Base-by-base conservation (phyloP, 2,113 vertebrate species). In the Calonectris borealis region DNA sequence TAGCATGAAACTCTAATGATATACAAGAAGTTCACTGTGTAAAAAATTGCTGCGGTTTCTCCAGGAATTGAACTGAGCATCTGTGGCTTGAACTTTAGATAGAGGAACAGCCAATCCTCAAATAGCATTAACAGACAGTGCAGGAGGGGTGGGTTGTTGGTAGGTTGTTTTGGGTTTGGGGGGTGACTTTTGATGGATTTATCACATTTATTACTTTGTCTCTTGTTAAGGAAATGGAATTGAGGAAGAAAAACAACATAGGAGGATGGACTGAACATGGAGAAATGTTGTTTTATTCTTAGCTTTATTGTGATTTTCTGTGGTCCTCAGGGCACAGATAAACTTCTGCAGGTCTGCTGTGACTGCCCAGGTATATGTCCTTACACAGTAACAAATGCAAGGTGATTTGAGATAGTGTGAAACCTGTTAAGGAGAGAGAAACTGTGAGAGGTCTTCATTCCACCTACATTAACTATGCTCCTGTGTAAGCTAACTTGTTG, bases 141-240 rank as follows among this genome's bases (percentile, higher is more conserved):
- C 11, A 9, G 20, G 7, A 8, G 8, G 4, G 1, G 5, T 7
- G 15, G 11, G 7, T 7, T 42, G 16, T 18, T 70, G 5, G 3
- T 7, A 11, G 13, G 13, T 31, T 58, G 29, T 13, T 54, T 49
- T 12, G 42, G 34, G 15, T 12, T 16, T 42, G 44, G 4, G 7
- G 2, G 4, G 10, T 17, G 38, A 40, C 14, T 88, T 88, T 51
- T 61, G 19, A 25, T 44, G 15, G 26, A 60, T 89, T 71, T 90
- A 34, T 88, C 29, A 54, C 11, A 24, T 32, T 77, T 15, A 49
- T 3, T 4, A 54, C 13, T 46, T 70, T 34, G 7, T 69, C 54
- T 73, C 13, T 70, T 48, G 7, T 70, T 54, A 75, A 68, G 10
- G 12, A 17, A 66, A n/a, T 16, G 8, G 6, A 77, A 83, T 11